Evolutionary conservation across 2,113 vertebrate species (phyloP), one percentile per base, ranked within the genome.

Genomic region (Irena cyanogastra): DNA sequence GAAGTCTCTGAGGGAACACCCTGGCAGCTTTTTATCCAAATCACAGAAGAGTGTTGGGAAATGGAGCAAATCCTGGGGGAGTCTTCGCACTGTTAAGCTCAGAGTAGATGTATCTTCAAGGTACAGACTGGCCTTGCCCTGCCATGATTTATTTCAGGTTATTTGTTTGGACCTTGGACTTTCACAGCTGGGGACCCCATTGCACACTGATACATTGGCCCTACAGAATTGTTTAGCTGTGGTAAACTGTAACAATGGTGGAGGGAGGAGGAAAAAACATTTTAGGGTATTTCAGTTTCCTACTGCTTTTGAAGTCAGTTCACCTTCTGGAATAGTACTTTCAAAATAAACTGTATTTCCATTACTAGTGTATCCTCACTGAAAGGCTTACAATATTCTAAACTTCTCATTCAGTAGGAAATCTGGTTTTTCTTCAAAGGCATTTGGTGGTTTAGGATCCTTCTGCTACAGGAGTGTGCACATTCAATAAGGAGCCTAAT

Each of bases 121-220:
- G n/a, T 70, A 14, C 10, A 49, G 35, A 16, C 1, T 30, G 37
- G 35, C 10, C 33, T 92, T 74, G 31, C 5, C 28, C 11, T 20
- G 16, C 33, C 1, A 0, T 59, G 21, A 22, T 23, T 81, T 74
- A 31, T 27, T 63, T 83, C 18, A 42, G 13, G 50, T 72, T 49
- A 10, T 7, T 85, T 65, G 21, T 41, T 70, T 47, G 41, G 56
- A 74, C 59, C 50, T 53, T 37, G 35, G n/a, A 10, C 18, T 88
- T 78, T 8, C 27, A 39, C 27, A 41, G 33, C 49, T 4, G 17
- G 15, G 17, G 11, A 74, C 18, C 33, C 11, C 8, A 2, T n/a
- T 71, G 56, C 33, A 22, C 35, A 28, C n/a, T 0, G 0, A 1
- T 50, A 3, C 9, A 1, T 39, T 81, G 54, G 2, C 23, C 19